phyloP scores from a whole-genome alignment of 2,113 vertebrate species.

The Tupaia tana region DNA sequence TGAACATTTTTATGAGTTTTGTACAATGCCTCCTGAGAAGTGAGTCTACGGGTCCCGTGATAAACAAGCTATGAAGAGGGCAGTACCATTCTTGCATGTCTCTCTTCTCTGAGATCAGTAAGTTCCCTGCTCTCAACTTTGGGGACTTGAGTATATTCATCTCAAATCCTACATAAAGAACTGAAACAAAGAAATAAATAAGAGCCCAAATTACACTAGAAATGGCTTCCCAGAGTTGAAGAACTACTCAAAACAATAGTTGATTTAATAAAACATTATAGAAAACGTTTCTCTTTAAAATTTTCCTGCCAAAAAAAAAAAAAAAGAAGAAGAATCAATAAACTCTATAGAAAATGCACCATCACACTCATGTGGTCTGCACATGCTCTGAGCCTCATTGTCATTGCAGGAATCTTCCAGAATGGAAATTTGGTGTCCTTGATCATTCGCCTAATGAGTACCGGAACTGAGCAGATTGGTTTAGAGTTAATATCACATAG shows the following conservation, averaged over 20 bases:
- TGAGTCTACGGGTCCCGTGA: background rate
- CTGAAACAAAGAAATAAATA: background rate
- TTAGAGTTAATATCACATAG: background rate
- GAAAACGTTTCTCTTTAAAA: constrained; percentile 31
- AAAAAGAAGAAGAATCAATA: background rate
- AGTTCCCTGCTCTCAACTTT: background rate
- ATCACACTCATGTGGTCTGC: background rate
- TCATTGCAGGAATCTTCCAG: constrained; percentile 41
- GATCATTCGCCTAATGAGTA: background rate
- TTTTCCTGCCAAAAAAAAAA: background rate
- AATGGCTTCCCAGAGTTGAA: constrained; percentile 5
- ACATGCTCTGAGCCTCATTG: background rate
- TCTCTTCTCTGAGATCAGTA: background rate
- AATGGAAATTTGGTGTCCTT: background rate
- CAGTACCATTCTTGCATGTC: background rate
- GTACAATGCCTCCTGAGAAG: background rate
- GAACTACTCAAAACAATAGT: background rate
- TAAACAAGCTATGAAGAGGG: background rate
- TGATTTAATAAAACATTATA: background rate
- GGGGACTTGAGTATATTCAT: background rate
- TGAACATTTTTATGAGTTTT: background rate
- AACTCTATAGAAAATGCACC: background rate
- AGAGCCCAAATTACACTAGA: background rate
- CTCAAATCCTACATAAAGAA: background rate
- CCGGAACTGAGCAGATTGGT: background rate